Evolutionary conservation across 2,113 vertebrate species (phyloP).

Genomic region (Ictidomys tridecemlineatus): DNA sequence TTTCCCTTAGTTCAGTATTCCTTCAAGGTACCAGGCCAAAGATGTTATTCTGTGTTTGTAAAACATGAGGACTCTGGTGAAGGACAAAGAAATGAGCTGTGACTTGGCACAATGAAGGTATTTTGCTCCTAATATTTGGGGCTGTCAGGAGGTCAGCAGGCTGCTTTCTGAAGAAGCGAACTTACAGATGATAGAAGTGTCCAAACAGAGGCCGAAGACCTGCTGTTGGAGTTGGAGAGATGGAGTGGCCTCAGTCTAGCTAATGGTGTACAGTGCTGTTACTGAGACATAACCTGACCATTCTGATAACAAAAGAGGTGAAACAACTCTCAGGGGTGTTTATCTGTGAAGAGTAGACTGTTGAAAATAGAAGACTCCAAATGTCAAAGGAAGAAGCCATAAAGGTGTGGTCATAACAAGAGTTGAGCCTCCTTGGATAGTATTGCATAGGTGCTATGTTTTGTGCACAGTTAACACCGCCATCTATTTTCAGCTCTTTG

Average conservation of each 20-base stretch:
- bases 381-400: not conserved
- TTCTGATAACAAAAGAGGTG: not conserved
- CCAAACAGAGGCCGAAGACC: not conserved
- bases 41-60: not conserved
- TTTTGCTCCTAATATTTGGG: not conserved
- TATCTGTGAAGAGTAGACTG: not conserved
- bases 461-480: not conserved
- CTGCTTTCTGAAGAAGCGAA: not conserved
- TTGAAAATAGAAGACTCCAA: not conserved
- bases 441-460: fast-evolving
- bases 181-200: not conserved
- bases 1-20: not conserved
- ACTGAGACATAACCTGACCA: not conserved
- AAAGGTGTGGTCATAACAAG: not conserved
- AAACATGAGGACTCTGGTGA: not conserved
- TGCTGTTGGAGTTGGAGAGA: not conserved
- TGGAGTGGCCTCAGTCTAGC: not conserved
- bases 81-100: not conserved
- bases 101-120: not conserved
- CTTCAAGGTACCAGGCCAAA: not conserved
- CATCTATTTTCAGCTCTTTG: not conserved
- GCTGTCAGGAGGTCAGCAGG: not conserved
- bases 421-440: not conserved
- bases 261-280: not conserved
- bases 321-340: not conserved